These are phyloP conservation scores for Clarias pachynema DNA, from an alignment of 2,797 vertebrate genomes.

Conservation along the genomic window DNA sequence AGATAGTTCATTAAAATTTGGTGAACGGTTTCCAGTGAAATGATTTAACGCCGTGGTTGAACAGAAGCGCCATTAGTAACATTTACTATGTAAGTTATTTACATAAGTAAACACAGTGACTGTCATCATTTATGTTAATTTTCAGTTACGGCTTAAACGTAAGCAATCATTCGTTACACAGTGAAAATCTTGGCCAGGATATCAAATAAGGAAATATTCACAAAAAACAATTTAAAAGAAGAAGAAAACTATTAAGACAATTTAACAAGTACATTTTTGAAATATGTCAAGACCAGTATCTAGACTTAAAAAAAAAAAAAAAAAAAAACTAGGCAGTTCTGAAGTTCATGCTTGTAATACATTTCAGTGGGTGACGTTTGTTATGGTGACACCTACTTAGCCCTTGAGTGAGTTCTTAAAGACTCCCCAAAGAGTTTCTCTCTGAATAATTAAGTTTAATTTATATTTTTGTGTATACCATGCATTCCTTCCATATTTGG, in stretches of 20 bases:
- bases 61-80: conserved; percentile 54
- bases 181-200: conserved; percentile 66
- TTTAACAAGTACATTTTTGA: neutral
- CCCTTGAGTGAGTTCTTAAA: conserved; percentile 74
- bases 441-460: conserved; percentile 45
- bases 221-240: conserved; percentile 21
- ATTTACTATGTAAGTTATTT: conserved; percentile 52
- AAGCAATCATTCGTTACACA: conserved; percentile 75
- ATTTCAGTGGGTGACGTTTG: conserved; percentile 49
- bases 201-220: conserved; percentile 43
- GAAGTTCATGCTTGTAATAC: conserved; percentile 56
- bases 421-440: conserved; percentile 55
- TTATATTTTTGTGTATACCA: conserved; percentile 33
- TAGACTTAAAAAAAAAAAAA: conserved; percentile 22
- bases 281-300: conserved; percentile 21
- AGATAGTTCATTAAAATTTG: conserved; percentile 58
- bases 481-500: conserved; percentile 57
- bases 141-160: conserved; percentile 52
- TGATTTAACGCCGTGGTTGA: conserved; percentile 55
- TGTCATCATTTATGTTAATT: conserved; percentile 56
- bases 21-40: conserved; percentile 63
- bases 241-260: conserved; percentile 9
- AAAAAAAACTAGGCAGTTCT: conserved; percentile 38
- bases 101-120: conserved; percentile 54
- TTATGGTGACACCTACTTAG: conserved; percentile 61